Evolutionary conservation across 2,113 vertebrate genomes (phyloP), one percentile per base, ranked within the genome.

Genomic region (Trichechus manatus): DNA sequence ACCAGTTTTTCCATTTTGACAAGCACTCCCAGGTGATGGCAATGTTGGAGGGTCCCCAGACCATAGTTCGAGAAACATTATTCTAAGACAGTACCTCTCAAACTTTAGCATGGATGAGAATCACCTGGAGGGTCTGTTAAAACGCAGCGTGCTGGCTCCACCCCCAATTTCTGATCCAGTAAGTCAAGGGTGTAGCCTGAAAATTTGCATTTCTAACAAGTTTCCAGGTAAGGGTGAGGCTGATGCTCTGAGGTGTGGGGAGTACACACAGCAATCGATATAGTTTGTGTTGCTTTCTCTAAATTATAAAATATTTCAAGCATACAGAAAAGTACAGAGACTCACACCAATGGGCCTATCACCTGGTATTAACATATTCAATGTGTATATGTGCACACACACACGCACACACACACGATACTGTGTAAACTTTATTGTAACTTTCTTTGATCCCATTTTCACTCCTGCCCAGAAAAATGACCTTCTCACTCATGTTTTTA

Each of bases 391-490:
- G 22, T 22, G 2, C 22, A 44, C 23, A 44, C 68, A 20, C 68
- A 20, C 11, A 68, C 15, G 39, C 22, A 75, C 36, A 77, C 11
- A 31, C 15, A 59, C 20, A 29, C 36, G 36, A 13, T 47, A 47
- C 2, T 20, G 1, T 50, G 36, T 88, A 79, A 64, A 36, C 4
- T n/a, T 82, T 63, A 74, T 13, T 17, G 9, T 89, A 56, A 23
- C 19, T 50, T 85, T 79, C 88, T 79, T 64, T 89, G 44, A 84
- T 39, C 87, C 29, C 56, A 84, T 78, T 92, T 36, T 86, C 87
- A 64, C 93, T 74, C 59, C 31, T 93, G 39, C 70, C 82, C 39
- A 70, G 64, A 79, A 92, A 31, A 72, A 17, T 77, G 77, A 93
- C 17, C 59, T 91, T 95, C 63, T 81, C 47, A 81, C 53, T 4